Base-by-base conservation (phyloP, 1,140 invertebrate species). In the Musca vetustissima region DNA sequence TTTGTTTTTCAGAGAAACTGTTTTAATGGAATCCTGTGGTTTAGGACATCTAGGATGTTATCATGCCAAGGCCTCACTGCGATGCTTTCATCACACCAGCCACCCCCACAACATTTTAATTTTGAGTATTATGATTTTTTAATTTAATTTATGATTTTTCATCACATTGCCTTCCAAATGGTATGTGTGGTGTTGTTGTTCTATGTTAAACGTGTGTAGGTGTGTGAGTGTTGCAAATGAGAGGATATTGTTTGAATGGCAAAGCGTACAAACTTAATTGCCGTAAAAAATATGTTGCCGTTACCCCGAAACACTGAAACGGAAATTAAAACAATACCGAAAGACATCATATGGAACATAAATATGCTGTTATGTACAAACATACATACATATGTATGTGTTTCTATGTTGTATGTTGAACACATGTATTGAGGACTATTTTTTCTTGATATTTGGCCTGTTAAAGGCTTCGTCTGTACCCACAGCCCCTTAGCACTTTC, bases 301-400 rank as follows among this genome's bases (percentile, higher is more conserved):
- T 59, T 59, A 19, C 19, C n/a, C n/a, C n/a, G n/a, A n/a, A 32
- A 32, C 28, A 32, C 15, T 57, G 25, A 25, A 59, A 32, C 25
- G 55, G 55, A 59, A 59, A 59, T 59, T 59, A 59, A 59, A 59
- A n/a, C 9, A 59, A 32, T 59, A n/a, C 55, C n/a, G 32, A 28
- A 32, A 32, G 25, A n/a, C 55, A 28, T 14, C 17, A 28, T 28
- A 28, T 24, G 25, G 25, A 59, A 14, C 24, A 59, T n/a, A 59
- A 11, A 15, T 55, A 55, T 55, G 53, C 15, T 55, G n/a, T n/a
- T n/a, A n/a, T n/a, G n/a, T n/a, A n/a, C n/a, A n/a, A n/a, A n/a
- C n/a, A n/a, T 52, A 17, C 25, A 22, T 55, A 55, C 6, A 25
- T 13, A 8, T n/a, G 53, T 22, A 22, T 55, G 22, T 11, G 53